Evolutionary conservation across 2,113 vertebrate genomes (phyloP), one percentile per base, ranked within the genome.

Genomic region (Phaethornis superciliosus): DNA sequence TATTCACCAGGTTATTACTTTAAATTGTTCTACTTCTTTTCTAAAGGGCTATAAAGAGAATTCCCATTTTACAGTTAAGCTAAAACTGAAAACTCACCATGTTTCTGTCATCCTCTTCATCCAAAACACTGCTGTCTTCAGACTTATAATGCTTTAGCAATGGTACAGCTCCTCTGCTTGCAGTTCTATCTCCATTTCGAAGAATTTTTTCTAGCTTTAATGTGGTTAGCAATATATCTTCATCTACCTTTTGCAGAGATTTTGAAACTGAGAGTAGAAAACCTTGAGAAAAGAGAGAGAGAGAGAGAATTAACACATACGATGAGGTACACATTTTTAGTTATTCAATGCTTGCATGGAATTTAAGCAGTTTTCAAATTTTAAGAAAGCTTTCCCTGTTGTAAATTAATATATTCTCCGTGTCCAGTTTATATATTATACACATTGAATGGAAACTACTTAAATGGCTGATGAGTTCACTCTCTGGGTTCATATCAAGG

Each of bases 261-360:
- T 98, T 96, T 65, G 98, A 98, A 55, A 95, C 93, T 44, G 96
- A 97, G 96, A 93, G 87, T 35, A 97, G 88, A 93, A 97, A 97
- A 85, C 98, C 97, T 97, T 98, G 98, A 60, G 98, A 98, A 95
- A 99, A 97, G 71, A 99, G 96, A 96, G 97, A 97, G 44, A 99
- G 90, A 65, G 96, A 96, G 35, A 98, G 95, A 69, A 99, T 87
- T 86, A 98, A 35, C 5, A 95, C 95, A 62, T 93, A 98, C 33
- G 97, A 90, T 63, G 98, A 98, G 80, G 96, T 91, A 97, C 92
- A 98, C 97, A 97, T 98, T 91, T 74, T 97, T 76, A 79, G 60
- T 84, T 64, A 71, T 56, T 85, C 85, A 56, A 69, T 0, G 7
- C 78, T 95, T 92, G 93, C 84, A 65, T 91, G 86, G 86, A 95